Conservation (phyloP, 1,140 invertebrate species). For the Hydropsyche tenuis region DNA sequence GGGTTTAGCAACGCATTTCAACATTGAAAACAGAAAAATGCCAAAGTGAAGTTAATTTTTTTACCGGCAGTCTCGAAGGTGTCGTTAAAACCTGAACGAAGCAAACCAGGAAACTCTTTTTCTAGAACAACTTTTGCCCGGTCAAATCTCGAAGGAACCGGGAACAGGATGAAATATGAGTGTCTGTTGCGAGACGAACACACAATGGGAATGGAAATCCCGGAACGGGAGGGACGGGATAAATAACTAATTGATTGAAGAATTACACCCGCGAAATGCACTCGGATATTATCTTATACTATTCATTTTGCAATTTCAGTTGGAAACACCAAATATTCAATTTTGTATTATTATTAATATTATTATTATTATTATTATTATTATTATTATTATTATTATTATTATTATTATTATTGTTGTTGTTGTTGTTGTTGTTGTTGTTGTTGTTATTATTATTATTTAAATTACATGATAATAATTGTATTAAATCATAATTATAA, state of each 20-base stretch:
- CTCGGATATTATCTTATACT: not conserved
- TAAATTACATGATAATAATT: too few species aligned
- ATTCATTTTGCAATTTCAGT: too few species aligned
- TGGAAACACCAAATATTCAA: too few species aligned
- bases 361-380: too few species aligned
- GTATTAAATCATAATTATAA: too few species aligned
- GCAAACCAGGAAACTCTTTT: not conserved
- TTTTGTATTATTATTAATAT: too few species aligned
- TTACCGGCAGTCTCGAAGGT: conserved; percentile 16
- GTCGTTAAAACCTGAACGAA: conserved; percentile 29
- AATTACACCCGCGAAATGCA: not conserved
- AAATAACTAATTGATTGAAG: conserved; percentile 18
- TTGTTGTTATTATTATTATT: too few species aligned
- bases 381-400: too few species aligned
- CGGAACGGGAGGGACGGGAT: not conserved
- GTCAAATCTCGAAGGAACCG: conserved; percentile 30
- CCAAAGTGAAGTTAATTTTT: not conserved
- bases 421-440: too few species aligned
- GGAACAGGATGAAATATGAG: conserved; percentile 28
- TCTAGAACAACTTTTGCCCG: conserved; percentile 38
- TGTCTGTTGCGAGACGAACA: conserved; percentile 7
- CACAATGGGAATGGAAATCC: not conserved
- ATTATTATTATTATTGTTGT: too few species aligned
- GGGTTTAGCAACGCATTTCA: too few species aligned
- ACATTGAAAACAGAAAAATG: too few species aligned